These are phyloP conservation scores for Puntigrus tetrazona DNA, from an alignment of 2,113 vertebrate genomes.

Conservation along the genomic window DNA sequence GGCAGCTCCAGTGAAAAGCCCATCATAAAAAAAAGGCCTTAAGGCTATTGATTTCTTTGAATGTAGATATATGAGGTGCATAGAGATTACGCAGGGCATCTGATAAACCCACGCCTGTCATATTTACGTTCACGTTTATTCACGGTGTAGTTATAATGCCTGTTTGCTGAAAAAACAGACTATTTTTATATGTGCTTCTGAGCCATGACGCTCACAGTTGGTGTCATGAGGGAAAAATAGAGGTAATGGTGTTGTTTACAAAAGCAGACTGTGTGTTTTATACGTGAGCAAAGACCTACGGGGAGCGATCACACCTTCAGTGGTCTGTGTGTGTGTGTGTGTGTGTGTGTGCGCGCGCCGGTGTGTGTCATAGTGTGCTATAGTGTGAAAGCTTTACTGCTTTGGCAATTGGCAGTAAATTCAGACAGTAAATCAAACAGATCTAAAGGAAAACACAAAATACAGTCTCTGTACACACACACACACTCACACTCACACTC, in stretches of 20 bases:
- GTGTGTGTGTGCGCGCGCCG: background rate
- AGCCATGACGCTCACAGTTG: background rate
- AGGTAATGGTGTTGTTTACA: slow-evolving; percentile 12
- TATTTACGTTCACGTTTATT: background rate
- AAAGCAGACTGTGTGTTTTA: background rate
- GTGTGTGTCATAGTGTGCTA: background rate
- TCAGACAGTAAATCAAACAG: too few relatives aligned
- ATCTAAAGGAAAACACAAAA: background rate
- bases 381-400: background rate
- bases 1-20: background rate
- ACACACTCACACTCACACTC: too few relatives aligned
- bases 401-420: too few relatives aligned
- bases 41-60: background rate
- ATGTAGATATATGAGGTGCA: background rate
- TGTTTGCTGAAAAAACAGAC: background rate
- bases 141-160: background rate
- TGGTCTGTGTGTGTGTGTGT: background rate
- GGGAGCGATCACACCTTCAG: background rate
- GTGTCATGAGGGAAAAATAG: background rate
- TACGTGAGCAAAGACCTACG: background rate
- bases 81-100: background rate
- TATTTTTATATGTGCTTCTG: background rate
- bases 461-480: too few relatives aligned
- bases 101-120: background rate
- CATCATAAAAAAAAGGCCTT: background rate